A percentile compares a stretch with the other conserved stretches of the same genome.
phyloP scores from a whole-genome alignment of 1,140 invertebrate species.

The Cryptotermes secundus region DNA sequence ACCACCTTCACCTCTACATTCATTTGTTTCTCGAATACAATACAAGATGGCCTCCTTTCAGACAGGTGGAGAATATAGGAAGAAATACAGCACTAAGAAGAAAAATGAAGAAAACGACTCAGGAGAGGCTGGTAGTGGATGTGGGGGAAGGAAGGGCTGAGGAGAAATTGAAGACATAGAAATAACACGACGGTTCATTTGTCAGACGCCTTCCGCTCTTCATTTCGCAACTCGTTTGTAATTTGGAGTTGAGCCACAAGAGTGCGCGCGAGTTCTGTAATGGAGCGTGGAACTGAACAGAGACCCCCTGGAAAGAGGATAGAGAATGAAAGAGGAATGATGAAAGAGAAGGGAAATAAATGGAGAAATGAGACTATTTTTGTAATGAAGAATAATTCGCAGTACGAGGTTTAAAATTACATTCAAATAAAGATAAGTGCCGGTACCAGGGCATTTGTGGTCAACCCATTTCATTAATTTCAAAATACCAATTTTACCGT shows the following conservation, averaged over 20 bases:
- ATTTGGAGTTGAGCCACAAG: conserved; percentile 18
- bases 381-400: neutral
- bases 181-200: conserved; percentile 19
- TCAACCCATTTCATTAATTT: no score
- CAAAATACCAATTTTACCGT: no score
- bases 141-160: conserved; percentile 11
- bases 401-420: neutral
- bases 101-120: conserved; percentile 17
- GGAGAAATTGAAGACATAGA: conserved; percentile 19
- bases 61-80: conserved; percentile 14
- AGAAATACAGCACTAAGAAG: conserved; percentile 19
- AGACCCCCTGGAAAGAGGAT: conserved; percentile 2
- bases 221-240: conserved; percentile 11
- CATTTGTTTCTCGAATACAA: conserved; percentile 17
- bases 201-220: conserved; percentile 16
- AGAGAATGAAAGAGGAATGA: neutral
- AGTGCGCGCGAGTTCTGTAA: conserved; percentile 11
- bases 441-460: no score
- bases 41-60: conserved; percentile 18
- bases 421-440: no score
- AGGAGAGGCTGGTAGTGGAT: neutral
- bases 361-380: conserved; percentile 5
- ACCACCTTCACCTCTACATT: conserved; percentile 15
- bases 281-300: conserved; percentile 17
- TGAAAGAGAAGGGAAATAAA: neutral